phyloP scores from a whole-genome alignment of 2,113 vertebrate genomes.

The Megaceryle torquata region DNA sequence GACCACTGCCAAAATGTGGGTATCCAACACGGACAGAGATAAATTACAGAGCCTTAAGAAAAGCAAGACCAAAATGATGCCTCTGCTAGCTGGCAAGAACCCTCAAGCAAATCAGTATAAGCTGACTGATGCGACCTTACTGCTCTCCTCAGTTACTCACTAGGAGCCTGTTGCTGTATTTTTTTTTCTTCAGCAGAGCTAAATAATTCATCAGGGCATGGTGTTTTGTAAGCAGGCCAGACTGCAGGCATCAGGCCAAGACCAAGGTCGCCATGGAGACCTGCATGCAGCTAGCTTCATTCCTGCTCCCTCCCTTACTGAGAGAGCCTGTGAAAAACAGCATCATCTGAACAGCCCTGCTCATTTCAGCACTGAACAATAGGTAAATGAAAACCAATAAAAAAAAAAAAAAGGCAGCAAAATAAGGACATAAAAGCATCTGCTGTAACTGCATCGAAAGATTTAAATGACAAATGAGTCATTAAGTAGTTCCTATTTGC shows the following conservation, averaged over 20 bases:
- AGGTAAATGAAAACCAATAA: not conserved
- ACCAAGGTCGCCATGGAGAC: constrained; percentile 73
- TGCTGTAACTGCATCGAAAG: not conserved
- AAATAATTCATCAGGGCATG: constrained; percentile 74
- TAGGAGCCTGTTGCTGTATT: constrained; percentile 53
- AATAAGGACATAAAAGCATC: constrained; percentile 11
- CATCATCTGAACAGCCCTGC: not conserved
- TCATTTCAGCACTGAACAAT: constrained; percentile 23
- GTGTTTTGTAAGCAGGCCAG: constrained; percentile 50
- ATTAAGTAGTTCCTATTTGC: constrained; percentile 16
- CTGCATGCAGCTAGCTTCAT: constrained; percentile 28
- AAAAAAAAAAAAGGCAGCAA: not conserved
- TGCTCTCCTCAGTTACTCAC: constrained; percentile 44
- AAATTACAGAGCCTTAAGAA: not conserved
- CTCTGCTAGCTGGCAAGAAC: not conserved
- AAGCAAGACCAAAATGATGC: not conserved
- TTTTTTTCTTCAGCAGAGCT: constrained; percentile 52
- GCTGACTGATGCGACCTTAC: constrained; percentile 31
- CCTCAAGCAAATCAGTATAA: not conserved
- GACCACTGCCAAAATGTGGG: not conserved
- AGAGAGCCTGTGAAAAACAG: not conserved
- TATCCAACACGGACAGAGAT: not conserved
- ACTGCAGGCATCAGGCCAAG: constrained; percentile 67
- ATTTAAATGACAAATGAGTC: constrained; percentile 31
- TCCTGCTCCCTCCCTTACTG: not conserved